phyloP scores from a whole-genome alignment of 2,888 invertebrate genomes.

The Drosophila prolongata region DNA sequence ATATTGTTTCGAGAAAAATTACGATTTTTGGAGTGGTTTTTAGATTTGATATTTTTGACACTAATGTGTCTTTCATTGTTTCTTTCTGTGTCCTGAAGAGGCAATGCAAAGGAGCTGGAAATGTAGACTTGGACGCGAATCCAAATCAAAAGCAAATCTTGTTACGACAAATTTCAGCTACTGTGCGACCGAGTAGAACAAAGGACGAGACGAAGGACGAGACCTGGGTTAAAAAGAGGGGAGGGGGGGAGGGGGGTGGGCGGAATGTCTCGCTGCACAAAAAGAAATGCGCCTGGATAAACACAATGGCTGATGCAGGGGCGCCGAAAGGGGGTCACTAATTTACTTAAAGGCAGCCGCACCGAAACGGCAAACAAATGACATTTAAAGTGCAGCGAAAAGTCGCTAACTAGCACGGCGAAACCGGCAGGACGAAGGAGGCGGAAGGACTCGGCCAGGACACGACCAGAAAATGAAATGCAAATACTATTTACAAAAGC shows the following conservation, averaged over 20 bases:
- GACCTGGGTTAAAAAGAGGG: neutral
- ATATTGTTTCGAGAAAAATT: no score
- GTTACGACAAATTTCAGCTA: conserved; percentile 71
- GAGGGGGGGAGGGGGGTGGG: neutral
- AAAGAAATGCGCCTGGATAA: conserved; percentile 69
- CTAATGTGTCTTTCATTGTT: neutral
- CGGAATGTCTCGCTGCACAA: conserved; percentile 60
- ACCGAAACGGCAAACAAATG: conserved; percentile 67
- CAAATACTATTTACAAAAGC: conserved; percentile 69
- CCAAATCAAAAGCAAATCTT: conserved; percentile 72
- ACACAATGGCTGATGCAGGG: conserved; percentile 55
- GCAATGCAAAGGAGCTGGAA: conserved; percentile 3
- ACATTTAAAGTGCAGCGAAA: conserved; percentile 77
- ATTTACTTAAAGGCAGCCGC: conserved; percentile 72
- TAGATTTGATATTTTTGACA: no score
- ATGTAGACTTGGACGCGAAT: conserved; percentile 18
- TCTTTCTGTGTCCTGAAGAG: neutral
- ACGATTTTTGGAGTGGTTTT: neutral
- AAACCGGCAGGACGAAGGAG: conserved; percentile 12
- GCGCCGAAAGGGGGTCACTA: conserved; percentile 54
- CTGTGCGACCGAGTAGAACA: conserved; percentile 72
- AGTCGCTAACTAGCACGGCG: conserved; percentile 69
- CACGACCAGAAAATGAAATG: conserved; percentile 63
- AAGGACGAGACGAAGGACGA: conserved; percentile 52
- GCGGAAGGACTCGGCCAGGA: conserved; percentile 38